These are phyloP conservation scores for Panagrolaimus sp. DNA, from an alignment of 1,140 invertebrate species.

Conservation along the genomic window DNA sequence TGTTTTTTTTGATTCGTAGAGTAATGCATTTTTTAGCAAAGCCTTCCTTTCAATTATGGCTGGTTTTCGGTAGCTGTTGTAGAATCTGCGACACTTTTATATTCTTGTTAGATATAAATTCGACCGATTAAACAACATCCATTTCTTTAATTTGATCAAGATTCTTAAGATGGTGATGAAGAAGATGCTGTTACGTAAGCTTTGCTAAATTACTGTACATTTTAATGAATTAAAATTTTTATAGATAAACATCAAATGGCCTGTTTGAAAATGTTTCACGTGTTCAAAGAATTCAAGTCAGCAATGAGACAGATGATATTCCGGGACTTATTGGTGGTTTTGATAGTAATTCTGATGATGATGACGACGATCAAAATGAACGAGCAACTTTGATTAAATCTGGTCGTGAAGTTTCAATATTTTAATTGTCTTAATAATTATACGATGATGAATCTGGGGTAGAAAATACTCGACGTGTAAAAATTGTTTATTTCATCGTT, in stretches of 20 bases:
- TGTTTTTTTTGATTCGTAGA: conserved; percentile 32
- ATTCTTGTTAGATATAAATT: conserved; percentile 96
- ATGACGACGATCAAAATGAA: too few relatives aligned
- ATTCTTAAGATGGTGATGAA: conserved; percentile 64
- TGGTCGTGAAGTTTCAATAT: not conserved
- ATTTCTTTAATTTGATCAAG: conserved; percentile 77
- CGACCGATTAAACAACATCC: conserved; percentile 87
- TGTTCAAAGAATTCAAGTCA: conserved; percentile 42
- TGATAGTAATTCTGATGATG: not conserved
- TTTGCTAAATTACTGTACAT: too few relatives aligned
- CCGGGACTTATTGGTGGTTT: not conserved
- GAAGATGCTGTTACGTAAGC: conserved; percentile 60
- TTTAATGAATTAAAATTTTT: too few relatives aligned
- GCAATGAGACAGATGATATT: conserved; percentile 33
- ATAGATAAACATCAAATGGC: conserved; percentile 44
- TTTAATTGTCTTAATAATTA: too few relatives aligned
- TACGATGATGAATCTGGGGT: too few relatives aligned
- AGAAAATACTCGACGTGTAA: too few relatives aligned
- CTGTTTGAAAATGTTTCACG: conserved; percentile 46
- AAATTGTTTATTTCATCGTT: too few relatives aligned
- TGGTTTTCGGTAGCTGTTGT: conserved; percentile 91
- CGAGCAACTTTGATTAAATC: not conserved
- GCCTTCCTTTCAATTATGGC: conserved; percentile 89
- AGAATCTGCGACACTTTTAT: conserved; percentile 86
- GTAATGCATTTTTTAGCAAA: conserved; percentile 67